phyloP scores from a whole-genome alignment of 2,113 vertebrate species.

The Periophthalmodon schlosseri region DNA sequence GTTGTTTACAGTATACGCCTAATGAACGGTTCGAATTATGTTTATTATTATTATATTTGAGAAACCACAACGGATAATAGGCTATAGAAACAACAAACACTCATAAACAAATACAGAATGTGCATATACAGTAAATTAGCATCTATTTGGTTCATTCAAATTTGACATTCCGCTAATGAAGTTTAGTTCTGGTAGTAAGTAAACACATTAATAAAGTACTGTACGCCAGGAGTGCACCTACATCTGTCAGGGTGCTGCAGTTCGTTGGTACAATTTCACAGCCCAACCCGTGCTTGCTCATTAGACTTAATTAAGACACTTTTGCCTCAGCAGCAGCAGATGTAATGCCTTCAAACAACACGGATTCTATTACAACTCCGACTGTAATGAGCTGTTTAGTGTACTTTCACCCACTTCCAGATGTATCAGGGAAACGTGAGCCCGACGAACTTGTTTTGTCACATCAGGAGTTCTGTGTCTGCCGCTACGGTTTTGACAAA shows the following conservation, averaged over 20 bases:
- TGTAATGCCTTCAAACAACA: conserved; percentile 12
- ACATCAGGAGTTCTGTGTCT: conserved; percentile 10
- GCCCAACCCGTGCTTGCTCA: conserved; percentile 10
- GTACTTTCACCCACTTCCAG: conserved; percentile 16
- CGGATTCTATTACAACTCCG: conserved; percentile 20
- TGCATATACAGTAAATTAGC: background rate
- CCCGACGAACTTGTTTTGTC: conserved; percentile 1
- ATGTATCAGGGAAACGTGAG: conserved; percentile 11
- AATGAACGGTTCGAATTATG: background rate
- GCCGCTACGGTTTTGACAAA: background rate
- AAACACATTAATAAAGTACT: background rate
- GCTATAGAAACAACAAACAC: background rate
- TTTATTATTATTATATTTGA: background rate
- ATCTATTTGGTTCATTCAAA: background rate
- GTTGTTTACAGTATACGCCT: background rate
- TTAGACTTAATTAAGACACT: conserved; percentile 34
- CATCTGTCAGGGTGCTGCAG: background rate
- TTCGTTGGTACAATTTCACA: conserved; percentile 3
- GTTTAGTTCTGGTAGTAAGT: background rate
- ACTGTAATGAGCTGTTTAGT: conserved; percentile 38
- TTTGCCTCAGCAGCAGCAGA: background rate
- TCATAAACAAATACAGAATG: background rate
- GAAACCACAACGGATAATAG: background rate
- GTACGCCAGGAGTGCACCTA: background rate
- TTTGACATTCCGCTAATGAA: background rate